Evolutionary conservation across 1,140 invertebrate species (phyloP).

Genomic region (Platyscapa corneri): DNA sequence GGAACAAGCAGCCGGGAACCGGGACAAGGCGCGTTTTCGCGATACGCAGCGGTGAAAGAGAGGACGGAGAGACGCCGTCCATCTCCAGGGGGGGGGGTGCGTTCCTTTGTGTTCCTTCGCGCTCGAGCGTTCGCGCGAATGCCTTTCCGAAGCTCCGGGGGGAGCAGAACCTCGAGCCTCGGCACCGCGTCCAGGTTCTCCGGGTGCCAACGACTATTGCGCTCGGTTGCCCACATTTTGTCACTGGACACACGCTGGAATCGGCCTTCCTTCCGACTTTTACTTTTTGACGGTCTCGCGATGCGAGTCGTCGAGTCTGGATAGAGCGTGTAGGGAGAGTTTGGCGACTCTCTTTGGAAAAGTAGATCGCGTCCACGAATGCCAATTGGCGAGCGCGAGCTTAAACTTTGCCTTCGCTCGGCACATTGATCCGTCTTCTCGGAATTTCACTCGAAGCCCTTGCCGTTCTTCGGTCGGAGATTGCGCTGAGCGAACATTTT

Average conservation of each 20-base stretch:
- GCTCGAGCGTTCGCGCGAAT: neutral
- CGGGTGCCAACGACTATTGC: neutral
- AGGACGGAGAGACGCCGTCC: no score
- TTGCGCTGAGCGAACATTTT: no score
- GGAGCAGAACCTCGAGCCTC: conserved; percentile 5
- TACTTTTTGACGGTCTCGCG: neutral
- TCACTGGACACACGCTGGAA: no score
- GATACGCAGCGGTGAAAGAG: no score
- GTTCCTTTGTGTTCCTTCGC: neutral
- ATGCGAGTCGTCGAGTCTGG: neutral
- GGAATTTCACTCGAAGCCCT: neutral
- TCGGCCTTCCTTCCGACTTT: neutral
- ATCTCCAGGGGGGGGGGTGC: no score
- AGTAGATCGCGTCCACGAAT: no score
- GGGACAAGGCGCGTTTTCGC: no score
- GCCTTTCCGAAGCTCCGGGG: neutral
- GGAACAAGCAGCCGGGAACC: neutral
- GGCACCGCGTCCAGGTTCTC: neutral
- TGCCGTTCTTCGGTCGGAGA: no score
- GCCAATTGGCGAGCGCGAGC: neutral
- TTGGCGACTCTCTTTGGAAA: no score
- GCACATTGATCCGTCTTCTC: neutral
- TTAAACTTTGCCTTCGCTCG: neutral
- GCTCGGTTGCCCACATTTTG: no score
- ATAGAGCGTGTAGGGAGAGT: neutral